Evolutionary conservation across 2,888 invertebrate genomes (phyloP).

Genomic region (Aelia acuminata): DNA sequence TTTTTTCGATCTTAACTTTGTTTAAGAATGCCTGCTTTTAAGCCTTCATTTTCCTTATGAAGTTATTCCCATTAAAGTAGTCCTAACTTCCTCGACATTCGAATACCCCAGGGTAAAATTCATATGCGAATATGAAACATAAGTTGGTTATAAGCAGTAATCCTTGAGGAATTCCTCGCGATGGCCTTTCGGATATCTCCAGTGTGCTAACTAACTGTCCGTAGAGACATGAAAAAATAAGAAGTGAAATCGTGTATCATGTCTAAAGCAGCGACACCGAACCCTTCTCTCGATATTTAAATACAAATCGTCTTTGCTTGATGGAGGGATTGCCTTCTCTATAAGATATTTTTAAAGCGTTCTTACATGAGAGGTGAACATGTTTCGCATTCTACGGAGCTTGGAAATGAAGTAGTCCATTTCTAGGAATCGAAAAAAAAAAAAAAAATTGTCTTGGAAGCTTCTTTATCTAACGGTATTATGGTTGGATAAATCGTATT

Average conservation of each 20-base stretch:
- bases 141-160: neutral
- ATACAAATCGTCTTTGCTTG: neutral
- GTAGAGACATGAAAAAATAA: neutral
- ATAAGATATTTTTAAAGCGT: neutral
- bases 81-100: neutral
- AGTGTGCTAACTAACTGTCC: neutral
- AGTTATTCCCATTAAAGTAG: neutral
- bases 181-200: slow-evolving; percentile 41
- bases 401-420: slow-evolving; percentile 1
- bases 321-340: neutral
- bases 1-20: too few species aligned
- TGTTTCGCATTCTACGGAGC: neutral
- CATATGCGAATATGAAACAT: slow-evolving; percentile 28
- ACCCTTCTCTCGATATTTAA: neutral
- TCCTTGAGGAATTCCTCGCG: slow-evolving; percentile 6
- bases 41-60: neutral
- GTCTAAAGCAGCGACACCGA: neutral
- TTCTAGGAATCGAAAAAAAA: neutral
- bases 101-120: neutral
- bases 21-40: neutral
- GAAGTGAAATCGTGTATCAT: slow-evolving; percentile 42
- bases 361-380: neutral
- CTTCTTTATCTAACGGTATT: too few species aligned
- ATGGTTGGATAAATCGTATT: too few species aligned
- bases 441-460: too few species aligned